These are phyloP conservation scores for Papilio polyxenes DNA, from an alignment of 1,140 invertebrate genomes.

Conservation along the genomic window DNA sequence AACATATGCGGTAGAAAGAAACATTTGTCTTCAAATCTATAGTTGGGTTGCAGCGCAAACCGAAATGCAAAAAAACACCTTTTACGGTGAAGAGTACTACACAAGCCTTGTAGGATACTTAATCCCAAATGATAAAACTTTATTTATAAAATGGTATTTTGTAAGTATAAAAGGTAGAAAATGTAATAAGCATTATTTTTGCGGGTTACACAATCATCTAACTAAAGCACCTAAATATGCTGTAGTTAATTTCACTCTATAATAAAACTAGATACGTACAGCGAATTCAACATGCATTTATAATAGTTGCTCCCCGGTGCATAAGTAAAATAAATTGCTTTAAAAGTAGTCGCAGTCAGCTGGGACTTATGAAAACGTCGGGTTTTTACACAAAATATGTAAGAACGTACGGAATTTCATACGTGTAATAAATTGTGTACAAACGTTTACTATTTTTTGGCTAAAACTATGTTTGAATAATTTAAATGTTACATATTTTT, in stretches of 20 bases:
- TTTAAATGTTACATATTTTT: not conserved
- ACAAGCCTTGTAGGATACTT: not conserved
- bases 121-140: not conserved
- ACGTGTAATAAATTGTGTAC: not conserved
- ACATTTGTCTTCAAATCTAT: not conserved
- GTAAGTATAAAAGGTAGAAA: constrained; percentile 23
- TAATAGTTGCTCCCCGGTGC: constrained; percentile 37
- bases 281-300: constrained; percentile 36
- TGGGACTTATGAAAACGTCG: constrained; percentile 37
- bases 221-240: constrained; percentile 22
- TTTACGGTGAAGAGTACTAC: not conserved
- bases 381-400: constrained; percentile 24
- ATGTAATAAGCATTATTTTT: constrained; percentile 20
- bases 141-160: constrained; percentile 10
- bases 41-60: not conserved
- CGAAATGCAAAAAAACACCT: not conserved
- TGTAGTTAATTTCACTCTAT: constrained; percentile 31
- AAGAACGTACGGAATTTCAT: not conserved
- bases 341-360: constrained; percentile 35
- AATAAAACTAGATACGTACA: constrained; percentile 35
- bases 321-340: constrained; percentile 38
- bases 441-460: not conserved
- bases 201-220: constrained; percentile 1
- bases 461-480: not conserved
- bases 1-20: not conserved